Base-by-base conservation (phyloP, 2,797 vertebrate genomes). In the Scomberomorus guttatus region DNA sequence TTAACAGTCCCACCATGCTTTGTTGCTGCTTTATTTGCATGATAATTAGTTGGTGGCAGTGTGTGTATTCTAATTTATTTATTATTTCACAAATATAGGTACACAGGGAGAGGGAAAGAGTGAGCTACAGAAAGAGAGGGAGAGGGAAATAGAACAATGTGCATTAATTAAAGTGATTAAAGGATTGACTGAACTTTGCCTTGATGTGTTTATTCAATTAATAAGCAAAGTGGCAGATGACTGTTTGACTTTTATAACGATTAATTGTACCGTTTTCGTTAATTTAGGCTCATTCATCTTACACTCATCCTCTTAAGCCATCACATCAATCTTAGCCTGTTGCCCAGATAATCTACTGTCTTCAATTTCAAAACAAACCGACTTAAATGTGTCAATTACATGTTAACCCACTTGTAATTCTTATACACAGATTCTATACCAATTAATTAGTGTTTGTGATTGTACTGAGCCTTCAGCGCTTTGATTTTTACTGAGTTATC, bases 161-260 rank as follows among this genome's bases (percentile, higher is more conserved):
- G 94, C 92, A 93, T 96, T 96, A 92, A 96, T 97, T 96, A 96
- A 84, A 91, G 91, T 90, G 93, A 96, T 96, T 95, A 96, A 95
- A 95, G 93, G 87, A 89, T 94, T 90, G 84, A 91, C 91, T 92
- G 94, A 92, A 94, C 95, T 94, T 95, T 94, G 93, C 93, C 95
- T 96, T 95, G 95, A 96, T 96, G 93, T 96, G 94, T 96, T 97
- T 96, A 96, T 97, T 97, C 95, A 96, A 96, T 96, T 96, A 97
- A 96, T 92, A 93, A 94, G 92, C 91, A 95, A 93, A 91, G 89
- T 95, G 96, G 94, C 95, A 95, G 93, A 93, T 93, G 91, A 89
- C 90, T 95, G 93, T 93, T 90, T 91, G 86, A 92, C 83, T 94
- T 90, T 93, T 85, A 90, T 84, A 89, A 81, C 85, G 51, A 90